Base-by-base conservation (phyloP, 2,888 invertebrate species). In the Tetanocera ferruginea region DNA sequence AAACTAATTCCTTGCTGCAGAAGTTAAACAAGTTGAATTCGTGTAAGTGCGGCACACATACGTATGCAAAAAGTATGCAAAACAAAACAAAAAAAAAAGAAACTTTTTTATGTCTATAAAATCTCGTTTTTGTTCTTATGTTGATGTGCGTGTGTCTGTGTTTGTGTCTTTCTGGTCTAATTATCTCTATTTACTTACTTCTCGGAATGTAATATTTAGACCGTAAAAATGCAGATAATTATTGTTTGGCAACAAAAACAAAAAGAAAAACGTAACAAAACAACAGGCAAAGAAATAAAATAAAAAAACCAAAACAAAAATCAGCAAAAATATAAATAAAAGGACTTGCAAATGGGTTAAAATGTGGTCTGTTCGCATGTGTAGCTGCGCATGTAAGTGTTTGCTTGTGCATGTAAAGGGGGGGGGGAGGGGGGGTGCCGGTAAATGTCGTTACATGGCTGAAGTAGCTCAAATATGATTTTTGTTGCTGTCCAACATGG, bases 151-250 rank as follows among this genome's bases (percentile, higher is more conserved):
- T 57, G 14, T 25, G n/a, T 25, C 11, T 19, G 57, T 52, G 60
- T 52, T 60, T 37, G 6, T 51, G 51, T 76, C 57, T 69, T 78
- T 78, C 74, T 78, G 74, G 74, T 78, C 75, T 75, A 75, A 75
- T 78, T 75, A 78, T 78, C 74, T 70, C 69, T 60, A 62, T 78
- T 74, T 75, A 70, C 70, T 62, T 52, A 25, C 37, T 73, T 51
- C 49, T 66, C 49, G 19, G 55, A 67, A 66, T 55, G 71, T 49
- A 49, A 64, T 67, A 79, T 79, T 76, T 76, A 60, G 79, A 79
- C 76, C 74, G 79, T 76, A 73, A 76, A 76, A 79, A 79, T 73
- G 76, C 64, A 52, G 62, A 62, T 72, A 67, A 55, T 64, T 67
- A 37, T 69, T 73, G 14, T 43, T 28, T 67, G 34, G 34, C 37